A percentile compares a stretch with the other conserved stretches of the same genome.
Conservation (phyloP, 2,888 invertebrate species). For the Eupithecia insigniata region DNA sequence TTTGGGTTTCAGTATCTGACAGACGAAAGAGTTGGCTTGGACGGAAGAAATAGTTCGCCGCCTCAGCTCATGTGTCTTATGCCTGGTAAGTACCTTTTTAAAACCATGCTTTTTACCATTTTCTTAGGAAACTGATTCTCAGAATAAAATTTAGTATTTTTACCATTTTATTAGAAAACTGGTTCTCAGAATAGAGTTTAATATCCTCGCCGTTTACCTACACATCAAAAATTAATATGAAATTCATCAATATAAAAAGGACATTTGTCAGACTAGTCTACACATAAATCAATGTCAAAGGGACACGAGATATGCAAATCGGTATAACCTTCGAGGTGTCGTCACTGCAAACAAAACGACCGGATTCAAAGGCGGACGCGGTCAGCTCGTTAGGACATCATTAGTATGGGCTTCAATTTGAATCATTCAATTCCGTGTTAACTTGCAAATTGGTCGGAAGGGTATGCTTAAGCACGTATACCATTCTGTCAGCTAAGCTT, state of each 20-base stretch:
- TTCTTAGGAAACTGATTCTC: background rate
- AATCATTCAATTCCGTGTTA: conserved; percentile 18
- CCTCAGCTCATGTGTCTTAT: conserved; percentile 87
- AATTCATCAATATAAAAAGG: background rate
- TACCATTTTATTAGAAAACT: background rate
- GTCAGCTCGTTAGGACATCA: conserved; percentile 38
- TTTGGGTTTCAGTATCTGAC: conserved; percentile 77
- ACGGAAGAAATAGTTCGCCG: conserved; percentile 80
- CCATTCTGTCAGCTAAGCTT: background rate
- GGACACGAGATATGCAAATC: conserved; percentile 33
- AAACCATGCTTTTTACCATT: background rate
- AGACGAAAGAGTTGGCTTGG: conserved; percentile 81
- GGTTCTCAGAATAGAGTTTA: background rate
- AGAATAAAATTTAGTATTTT: background rate
- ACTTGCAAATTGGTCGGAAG: background rate
- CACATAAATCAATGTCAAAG: conserved; percentile 35
- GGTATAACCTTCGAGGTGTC: conserved; percentile 35
- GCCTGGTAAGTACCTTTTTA: conserved; percentile 67
- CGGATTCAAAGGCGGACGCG: conserved; percentile 40
- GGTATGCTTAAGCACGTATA: background rate
- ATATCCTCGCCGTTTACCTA: background rate
- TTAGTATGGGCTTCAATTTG: conserved; percentile 35
- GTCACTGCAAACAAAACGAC: conserved; percentile 38
- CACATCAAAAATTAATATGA: background rate
- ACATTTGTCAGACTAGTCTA: conserved; percentile 6